Conservation (phyloP, 2,113 vertebrate species). For the Clupea harengus region DNA sequence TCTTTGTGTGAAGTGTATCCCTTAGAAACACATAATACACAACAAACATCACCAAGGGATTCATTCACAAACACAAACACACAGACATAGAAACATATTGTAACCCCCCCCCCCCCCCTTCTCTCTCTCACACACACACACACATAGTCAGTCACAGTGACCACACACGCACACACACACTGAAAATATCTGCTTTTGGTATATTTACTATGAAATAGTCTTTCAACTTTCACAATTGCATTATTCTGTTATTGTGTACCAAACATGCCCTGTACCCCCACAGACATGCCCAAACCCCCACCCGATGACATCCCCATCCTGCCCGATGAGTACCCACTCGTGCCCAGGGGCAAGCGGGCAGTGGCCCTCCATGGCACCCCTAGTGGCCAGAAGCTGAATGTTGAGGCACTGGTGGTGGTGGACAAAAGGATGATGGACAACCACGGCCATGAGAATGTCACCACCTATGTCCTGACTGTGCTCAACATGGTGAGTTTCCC, state of each 20-base stretch:
- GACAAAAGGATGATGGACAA: slow-evolving; percentile 84
- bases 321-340: slow-evolving; percentile 77
- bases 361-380: slow-evolving; percentile 61
- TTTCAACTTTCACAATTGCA: too few species aligned
- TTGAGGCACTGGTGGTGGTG: slow-evolving; percentile 87
- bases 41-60: too few species aligned
- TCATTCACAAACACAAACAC: background rate
- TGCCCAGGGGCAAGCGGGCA: slow-evolving; percentile 71
- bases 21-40: too few species aligned
- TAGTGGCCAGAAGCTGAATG: slow-evolving; percentile 72
- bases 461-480: slow-evolving; percentile 86
- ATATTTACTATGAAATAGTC: background rate
- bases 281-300: slow-evolving; percentile 84
- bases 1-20: too few species aligned
- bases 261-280: background rate
- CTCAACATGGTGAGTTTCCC: slow-evolving; percentile 82
- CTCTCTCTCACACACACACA: background rate
- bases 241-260: background rate
- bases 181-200: background rate
- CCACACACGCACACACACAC: background rate
- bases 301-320: slow-evolving; percentile 69
- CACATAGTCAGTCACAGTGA: too few species aligned
- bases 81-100: background rate
- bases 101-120: too few species aligned
- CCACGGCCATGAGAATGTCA: slow-evolving; percentile 84